Evolutionary conservation across 2,113 vertebrate genomes (phyloP).

Genomic region (Gadus chalcogrammus): DNA sequence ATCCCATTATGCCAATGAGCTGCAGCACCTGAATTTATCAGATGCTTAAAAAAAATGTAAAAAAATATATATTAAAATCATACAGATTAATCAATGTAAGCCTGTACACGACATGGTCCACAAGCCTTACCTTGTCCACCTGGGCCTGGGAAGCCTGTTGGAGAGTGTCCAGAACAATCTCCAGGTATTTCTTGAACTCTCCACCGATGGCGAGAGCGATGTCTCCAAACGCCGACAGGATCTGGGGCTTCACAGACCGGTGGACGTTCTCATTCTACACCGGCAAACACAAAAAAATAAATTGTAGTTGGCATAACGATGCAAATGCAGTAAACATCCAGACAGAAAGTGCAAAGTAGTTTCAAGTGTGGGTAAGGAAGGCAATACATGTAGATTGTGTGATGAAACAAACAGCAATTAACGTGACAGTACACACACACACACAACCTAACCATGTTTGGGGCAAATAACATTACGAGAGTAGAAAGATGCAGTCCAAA

Average conservation of each 20-base stretch:
- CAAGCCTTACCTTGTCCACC: constrained; percentile 86
- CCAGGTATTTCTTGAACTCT: constrained; percentile 97
- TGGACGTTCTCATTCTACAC: constrained; percentile 95
- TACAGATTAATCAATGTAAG: neutral
- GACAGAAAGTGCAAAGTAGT: too few species aligned
- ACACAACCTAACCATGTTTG: too few species aligned
- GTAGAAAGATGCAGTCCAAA: neutral
- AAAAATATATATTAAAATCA: neutral
- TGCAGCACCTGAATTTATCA: neutral
- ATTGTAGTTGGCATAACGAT: too few species aligned
- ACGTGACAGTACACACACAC: too few species aligned
- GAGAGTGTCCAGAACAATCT: constrained; percentile 93
- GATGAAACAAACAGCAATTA: too few species aligned
- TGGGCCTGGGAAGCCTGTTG: constrained; percentile 97
- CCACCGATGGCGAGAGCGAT: constrained; percentile 96
- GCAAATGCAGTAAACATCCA: too few species aligned
- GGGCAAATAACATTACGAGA: too few species aligned
- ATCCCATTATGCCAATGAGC: neutral
- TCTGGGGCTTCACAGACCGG: constrained; percentile 96
- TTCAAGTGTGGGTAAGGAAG: too few species aligned
- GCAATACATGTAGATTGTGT: too few species aligned
- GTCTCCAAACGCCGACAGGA: constrained; percentile 94
- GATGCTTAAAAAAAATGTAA: neutral
- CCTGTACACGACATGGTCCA: neutral
- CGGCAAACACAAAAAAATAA: neutral